Conservation (phyloP, 2,888 invertebrate species). For the Chrysomela aeneicollis region DNA sequence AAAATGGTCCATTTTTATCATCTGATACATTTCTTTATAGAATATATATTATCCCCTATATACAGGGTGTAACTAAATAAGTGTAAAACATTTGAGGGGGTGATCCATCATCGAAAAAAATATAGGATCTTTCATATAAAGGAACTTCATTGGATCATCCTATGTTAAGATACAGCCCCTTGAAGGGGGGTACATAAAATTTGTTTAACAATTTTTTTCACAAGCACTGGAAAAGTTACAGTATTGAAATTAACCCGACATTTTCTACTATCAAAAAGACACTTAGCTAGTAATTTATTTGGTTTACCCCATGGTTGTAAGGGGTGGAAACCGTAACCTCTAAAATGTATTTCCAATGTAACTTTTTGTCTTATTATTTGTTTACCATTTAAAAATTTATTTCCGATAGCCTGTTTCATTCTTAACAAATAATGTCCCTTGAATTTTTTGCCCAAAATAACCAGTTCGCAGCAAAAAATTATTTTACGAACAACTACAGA, state of each 20-base stretch:
- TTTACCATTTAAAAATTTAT: conserved; percentile 25
- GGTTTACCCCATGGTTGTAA: conserved; percentile 5
- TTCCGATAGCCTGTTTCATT: conserved; percentile 27
- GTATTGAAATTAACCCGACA: not conserved
- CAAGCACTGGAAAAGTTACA: conserved; percentile 3
- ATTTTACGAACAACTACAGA: too few relatives aligned
- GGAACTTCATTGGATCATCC: too few relatives aligned
- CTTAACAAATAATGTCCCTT: conserved; percentile 25
- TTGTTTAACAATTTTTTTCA: conserved; percentile 4
- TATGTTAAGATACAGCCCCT: too few relatives aligned
- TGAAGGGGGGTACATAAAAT: conserved; percentile 5
- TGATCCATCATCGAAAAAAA: too few relatives aligned
- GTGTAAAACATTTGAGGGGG: too few relatives aligned
- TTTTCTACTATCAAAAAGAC: conserved; percentile 2
- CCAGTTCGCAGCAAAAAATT: too few relatives aligned
- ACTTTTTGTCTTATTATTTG: conserved; percentile 18
- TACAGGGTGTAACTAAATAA: too few relatives aligned
- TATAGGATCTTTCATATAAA: too few relatives aligned
- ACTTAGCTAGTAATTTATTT: conserved; percentile 2
- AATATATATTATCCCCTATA: too few relatives aligned
- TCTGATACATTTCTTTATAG: too few relatives aligned
- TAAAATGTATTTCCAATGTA: not conserved
- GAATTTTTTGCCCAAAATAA: conserved; percentile 19
- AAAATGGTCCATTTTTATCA: too few relatives aligned
- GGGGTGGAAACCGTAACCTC: not conserved